Conservation (phyloP, 2,888 invertebrate genomes). For the Drosophila subquinaria region DNA sequence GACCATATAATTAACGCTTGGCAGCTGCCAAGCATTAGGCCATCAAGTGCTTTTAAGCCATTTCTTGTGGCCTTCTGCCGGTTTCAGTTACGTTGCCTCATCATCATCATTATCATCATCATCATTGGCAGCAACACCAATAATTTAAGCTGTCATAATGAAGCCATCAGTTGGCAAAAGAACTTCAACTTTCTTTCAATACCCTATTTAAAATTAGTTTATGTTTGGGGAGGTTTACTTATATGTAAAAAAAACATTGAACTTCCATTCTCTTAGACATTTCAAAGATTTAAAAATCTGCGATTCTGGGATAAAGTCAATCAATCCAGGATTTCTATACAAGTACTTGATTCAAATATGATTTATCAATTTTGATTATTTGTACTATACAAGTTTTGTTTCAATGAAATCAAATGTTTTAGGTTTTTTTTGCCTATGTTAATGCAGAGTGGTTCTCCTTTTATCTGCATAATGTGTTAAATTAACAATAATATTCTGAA, state of each 20-base stretch:
- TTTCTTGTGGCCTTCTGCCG: conserved; percentile 52
- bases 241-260: background rate
- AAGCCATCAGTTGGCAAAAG: conserved; percentile 52
- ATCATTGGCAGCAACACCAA: conserved; percentile 53
- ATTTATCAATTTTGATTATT: no score
- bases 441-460: no score
- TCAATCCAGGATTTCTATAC: no score
- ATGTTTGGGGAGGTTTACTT: background rate
- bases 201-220: conserved; percentile 24
- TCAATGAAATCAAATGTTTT: no score
- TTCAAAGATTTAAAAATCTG: no score
- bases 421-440: no score
- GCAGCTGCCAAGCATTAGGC: conserved; percentile 67
- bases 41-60: conserved; percentile 53
- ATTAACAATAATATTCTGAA: no score
- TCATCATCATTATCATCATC: conserved; percentile 40
- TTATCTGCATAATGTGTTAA: no score
- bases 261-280: background rate
- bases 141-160: conserved; percentile 66
- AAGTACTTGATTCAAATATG: no score
- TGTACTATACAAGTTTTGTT: no score
- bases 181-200: conserved; percentile 28
- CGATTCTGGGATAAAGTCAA: no score
- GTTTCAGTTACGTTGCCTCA: conserved; percentile 54
- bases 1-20: conserved; percentile 78